Evolutionary conservation across 1,140 invertebrate species (phyloP).

Genomic region (Zaprionus ornatus): DNA sequence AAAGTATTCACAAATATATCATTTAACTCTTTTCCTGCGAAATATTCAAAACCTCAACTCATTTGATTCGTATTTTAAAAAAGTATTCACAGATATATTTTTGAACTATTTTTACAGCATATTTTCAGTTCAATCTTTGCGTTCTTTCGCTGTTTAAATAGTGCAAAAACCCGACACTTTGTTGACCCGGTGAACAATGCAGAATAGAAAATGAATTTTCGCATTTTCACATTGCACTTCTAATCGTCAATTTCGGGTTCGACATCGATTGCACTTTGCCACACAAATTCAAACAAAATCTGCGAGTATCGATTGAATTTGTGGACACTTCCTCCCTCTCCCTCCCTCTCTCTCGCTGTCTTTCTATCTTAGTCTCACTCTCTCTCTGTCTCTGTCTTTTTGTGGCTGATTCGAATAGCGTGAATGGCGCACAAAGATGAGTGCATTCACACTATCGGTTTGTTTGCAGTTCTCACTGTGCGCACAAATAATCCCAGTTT

Average conservation of each 20-base stretch:
- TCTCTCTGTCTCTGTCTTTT: not conserved
- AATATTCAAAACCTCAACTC: not conserved
- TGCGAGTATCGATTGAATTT: conserved; percentile 47
- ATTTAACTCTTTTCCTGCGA: too few relatives aligned
- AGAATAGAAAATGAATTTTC: conserved; percentile 33
- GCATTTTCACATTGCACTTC: conserved; percentile 36
- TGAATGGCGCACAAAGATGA: not conserved
- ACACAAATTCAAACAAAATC: conserved; percentile 45
- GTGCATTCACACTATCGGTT: not conserved
- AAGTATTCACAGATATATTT: too few relatives aligned
- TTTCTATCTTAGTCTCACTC: not conserved
- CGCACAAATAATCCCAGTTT: not conserved
- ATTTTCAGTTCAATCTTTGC: not conserved
- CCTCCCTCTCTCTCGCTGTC: not conserved
- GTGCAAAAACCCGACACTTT: not conserved
- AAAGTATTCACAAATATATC: too few relatives aligned
- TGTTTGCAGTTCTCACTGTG: not conserved
- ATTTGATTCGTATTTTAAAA: not conserved
- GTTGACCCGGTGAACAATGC: conserved; percentile 23
- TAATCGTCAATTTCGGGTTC: conserved; percentile 35
- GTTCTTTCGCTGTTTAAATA: not conserved
- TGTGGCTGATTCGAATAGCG: not conserved
- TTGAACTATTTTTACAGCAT: not conserved
- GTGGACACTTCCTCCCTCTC: not conserved
- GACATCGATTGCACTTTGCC: conserved; percentile 44